phyloP scores from a whole-genome alignment of 1,140 invertebrate species.

The Drosophila santomea region DNA sequence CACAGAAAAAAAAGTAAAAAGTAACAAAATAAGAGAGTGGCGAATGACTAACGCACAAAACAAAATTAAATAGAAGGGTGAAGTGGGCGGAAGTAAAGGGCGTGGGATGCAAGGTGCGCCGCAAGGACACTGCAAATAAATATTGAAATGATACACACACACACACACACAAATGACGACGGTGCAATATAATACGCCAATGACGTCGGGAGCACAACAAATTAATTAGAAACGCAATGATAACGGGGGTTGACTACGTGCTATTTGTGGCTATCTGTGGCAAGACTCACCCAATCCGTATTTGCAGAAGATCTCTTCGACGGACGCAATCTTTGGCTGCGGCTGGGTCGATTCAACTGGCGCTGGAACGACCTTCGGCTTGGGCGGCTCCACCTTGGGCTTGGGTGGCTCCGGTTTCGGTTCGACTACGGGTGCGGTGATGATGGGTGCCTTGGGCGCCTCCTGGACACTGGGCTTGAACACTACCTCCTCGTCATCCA shows the following conservation, averaged over 20 bases:
- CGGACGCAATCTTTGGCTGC: conserved; percentile 82
- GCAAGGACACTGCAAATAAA: conserved; percentile 31
- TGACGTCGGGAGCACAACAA: conserved; percentile 31
- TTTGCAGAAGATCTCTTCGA: conserved; percentile 83
- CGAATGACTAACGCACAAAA: conserved; percentile 37
- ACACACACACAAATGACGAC: conserved; percentile 13
- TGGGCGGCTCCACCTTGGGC: conserved; percentile 46
- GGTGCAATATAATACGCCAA: conserved; percentile 14
- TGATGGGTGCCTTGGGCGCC: conserved; percentile 8
- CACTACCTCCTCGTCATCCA: conserved; percentile 72
- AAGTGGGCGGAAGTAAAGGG: background rate
- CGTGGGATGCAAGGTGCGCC: conserved; percentile 52
- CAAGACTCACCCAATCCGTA: conserved; percentile 77
- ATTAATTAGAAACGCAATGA: conserved; percentile 57
- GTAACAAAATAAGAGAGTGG: conserved; percentile 21
- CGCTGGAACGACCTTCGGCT: conserved; percentile 35
- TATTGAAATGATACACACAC: conserved; percentile 5
- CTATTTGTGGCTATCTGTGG: background rate
- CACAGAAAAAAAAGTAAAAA: conserved; percentile 30
- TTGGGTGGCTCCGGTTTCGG: conserved; percentile 41
- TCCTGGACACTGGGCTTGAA: conserved; percentile 32
- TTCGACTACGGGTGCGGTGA: conserved; percentile 3
- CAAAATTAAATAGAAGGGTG: conserved; percentile 4
- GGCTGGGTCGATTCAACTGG: conserved; percentile 27
- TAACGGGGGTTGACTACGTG: conserved; percentile 10